phyloP scores from a whole-genome alignment of 64 coral and sea anemone genomes.

The Acropora tenuis region DNA sequence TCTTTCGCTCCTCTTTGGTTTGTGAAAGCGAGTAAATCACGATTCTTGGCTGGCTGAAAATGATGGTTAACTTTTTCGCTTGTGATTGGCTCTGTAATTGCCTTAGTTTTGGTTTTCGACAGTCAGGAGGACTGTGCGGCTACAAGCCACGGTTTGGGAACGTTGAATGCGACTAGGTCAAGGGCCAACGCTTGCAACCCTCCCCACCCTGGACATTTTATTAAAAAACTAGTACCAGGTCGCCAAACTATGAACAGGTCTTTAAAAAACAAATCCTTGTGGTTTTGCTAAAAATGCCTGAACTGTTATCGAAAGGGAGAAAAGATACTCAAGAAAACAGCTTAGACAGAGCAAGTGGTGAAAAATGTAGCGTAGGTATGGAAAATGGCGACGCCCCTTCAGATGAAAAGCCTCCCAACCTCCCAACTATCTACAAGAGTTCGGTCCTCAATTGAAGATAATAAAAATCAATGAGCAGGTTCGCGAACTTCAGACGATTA shows the following conservation, averaged over 20 bases:
- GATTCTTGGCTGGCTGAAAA: no score
- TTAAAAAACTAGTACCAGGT: no score
- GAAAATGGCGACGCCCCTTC: constrained; percentile 1
- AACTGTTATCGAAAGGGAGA: not conserved
- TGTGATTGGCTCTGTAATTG: no score
- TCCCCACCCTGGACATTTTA: no score
- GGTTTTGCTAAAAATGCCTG: constrained; percentile 13
- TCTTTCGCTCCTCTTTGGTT: no score
- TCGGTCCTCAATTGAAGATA: constrained; percentile 76
- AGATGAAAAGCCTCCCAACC: constrained; percentile 53
- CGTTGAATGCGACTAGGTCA: no score
- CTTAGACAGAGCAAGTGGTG: not conserved
- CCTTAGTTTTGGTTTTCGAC: no score
- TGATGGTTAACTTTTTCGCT: no score
- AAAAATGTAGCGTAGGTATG: not conserved
- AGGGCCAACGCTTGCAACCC: no score
- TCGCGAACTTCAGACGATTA: constrained; percentile 91
- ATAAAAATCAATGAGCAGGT: constrained; percentile 98
- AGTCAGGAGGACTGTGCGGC: no score
- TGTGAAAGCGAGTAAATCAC: no score
- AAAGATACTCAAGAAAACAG: not conserved
- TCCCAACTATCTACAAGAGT: constrained; percentile 46
- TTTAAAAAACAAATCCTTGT: not conserved
- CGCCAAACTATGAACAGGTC: not conserved
- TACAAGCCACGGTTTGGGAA: no score